These are phyloP conservation scores for Pomphorhynchus laevis DNA, from an alignment of 1,140 invertebrate species.

Conservation along the genomic window DNA sequence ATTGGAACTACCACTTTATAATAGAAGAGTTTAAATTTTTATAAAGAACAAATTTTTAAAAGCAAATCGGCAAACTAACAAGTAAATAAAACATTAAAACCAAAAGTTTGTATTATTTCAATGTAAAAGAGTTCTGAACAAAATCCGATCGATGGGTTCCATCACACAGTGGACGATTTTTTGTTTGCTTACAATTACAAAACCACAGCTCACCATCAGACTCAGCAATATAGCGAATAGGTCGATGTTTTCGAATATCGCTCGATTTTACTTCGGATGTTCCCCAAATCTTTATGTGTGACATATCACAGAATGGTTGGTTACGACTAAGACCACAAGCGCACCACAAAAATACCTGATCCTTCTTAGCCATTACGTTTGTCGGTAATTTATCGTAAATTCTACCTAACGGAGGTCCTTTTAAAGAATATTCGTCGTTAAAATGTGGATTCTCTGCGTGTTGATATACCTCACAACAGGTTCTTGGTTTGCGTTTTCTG, in stretches of 20 bases:
- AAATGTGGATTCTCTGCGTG: slow-evolving; percentile 15
- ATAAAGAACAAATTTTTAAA: too few relatives aligned
- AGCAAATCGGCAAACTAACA: too few relatives aligned
- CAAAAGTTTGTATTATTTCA: slow-evolving; percentile 2
- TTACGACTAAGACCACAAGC: slow-evolving; percentile 51
- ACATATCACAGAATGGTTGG: slow-evolving; percentile 67
- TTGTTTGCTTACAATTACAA: slow-evolving; percentile 86
- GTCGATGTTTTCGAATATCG: slow-evolving; percentile 21
- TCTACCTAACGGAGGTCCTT: slow-evolving; percentile 14
- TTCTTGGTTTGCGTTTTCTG: too few relatives aligned
- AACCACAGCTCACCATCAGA: slow-evolving; percentile 76
- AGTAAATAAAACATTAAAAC: not conserved
- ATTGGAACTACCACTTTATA: too few relatives aligned
- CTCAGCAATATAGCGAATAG: slow-evolving; percentile 40
- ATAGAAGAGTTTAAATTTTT: too few relatives aligned
- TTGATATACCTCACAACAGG: too few relatives aligned
- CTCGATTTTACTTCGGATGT: slow-evolving; percentile 25
- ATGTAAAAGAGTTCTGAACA: slow-evolving; percentile 23
- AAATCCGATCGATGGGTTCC: slow-evolving; percentile 43
- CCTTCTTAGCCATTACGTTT: slow-evolving; percentile 31
- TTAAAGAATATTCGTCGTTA: slow-evolving; percentile 12
- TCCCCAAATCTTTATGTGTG: slow-evolving; percentile 32
- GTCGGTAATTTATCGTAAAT: slow-evolving; percentile 44
- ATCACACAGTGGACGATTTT: slow-evolving; percentile 75
- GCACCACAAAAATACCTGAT: slow-evolving; percentile 66